These are phyloP conservation scores for Brachystomella parvula DNA, from an alignment of 1,140 invertebrate species.

Conservation along the genomic window DNA sequence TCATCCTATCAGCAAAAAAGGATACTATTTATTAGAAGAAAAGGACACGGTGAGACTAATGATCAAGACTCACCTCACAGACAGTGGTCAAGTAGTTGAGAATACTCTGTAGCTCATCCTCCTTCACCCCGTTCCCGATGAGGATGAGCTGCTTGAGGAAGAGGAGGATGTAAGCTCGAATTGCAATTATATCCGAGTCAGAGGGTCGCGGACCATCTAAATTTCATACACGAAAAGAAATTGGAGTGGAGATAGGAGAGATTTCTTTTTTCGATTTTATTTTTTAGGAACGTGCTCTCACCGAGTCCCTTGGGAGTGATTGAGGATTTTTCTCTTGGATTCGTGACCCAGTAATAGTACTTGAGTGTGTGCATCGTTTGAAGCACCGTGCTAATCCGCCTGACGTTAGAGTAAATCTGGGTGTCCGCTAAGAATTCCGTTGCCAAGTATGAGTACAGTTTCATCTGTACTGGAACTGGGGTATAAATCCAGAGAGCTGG, in stretches of 20 bases:
- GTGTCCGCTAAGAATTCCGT: constrained; percentile 96
- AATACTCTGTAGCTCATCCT: constrained; percentile 96
- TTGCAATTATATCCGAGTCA: constrained; percentile 86
- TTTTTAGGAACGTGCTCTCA: constrained; percentile 45
- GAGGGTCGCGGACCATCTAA: constrained; percentile 85
- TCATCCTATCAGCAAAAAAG: constrained; percentile 66
- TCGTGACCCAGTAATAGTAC: constrained; percentile 98
- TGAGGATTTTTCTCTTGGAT: constrained; percentile 87
- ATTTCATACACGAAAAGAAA: constrained; percentile 20
- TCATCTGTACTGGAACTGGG: constrained; percentile 87
- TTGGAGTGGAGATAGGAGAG: not conserved
- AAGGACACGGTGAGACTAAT: not conserved
- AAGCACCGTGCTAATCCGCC: constrained; percentile 90
- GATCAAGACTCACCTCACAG: constrained; percentile 63
- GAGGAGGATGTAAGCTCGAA: constrained; percentile 87
- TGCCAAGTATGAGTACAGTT: constrained; percentile 92
- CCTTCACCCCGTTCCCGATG: constrained; percentile 92
- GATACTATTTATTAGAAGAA: not conserved
- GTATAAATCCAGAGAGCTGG: constrained; percentile 98
- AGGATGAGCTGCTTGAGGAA: constrained; percentile 95
- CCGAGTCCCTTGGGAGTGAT: constrained; percentile 89
- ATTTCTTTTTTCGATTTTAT: not conserved
- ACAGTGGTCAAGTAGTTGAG: constrained; percentile 96
- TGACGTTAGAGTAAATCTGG: constrained; percentile 93
- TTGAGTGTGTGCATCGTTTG: constrained; percentile 98